A percentile compares a stretch with the other conserved stretches of the same genome.
Conservation (phyloP, 2,113 vertebrate species). For the Caloenas nicobarica region DNA sequence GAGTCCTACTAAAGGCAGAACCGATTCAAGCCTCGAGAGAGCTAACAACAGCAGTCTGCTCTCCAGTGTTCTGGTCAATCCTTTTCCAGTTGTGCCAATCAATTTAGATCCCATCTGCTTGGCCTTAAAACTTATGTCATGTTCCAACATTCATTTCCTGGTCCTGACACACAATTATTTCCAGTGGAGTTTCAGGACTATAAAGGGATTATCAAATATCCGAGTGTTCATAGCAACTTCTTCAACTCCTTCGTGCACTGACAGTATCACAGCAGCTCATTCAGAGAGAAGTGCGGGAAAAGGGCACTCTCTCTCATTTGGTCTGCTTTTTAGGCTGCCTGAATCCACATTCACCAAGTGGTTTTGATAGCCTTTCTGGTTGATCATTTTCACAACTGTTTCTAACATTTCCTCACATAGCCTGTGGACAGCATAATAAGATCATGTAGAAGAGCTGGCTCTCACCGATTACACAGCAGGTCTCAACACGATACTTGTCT, state of each 20-base stretch:
- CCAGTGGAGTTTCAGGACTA: not conserved
- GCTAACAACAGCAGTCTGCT: rapidly evolving
- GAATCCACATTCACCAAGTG: not conserved
- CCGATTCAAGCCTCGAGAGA: not conserved
- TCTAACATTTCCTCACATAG: not conserved
- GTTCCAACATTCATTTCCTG: not conserved
- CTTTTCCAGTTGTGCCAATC: not conserved
- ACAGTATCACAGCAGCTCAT: not conserved
- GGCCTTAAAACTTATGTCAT: not conserved
- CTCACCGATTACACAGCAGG: slow-evolving; percentile 98
- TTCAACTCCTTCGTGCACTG: not conserved
- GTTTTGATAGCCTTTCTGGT: not conserved
- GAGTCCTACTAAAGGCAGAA: not conserved
- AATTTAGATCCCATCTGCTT: not conserved
- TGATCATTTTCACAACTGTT: not conserved
- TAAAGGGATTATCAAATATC: not conserved
- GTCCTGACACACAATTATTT: not conserved
- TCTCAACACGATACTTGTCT: slow-evolving; percentile 98
- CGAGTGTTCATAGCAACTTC: not conserved
- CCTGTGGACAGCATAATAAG: not conserved
- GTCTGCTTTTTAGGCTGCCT: not conserved
- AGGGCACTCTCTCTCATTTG: not conserved
- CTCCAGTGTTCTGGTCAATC: not conserved
- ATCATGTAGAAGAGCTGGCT: not conserved
- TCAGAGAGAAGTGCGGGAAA: not conserved